A percentile compares a stretch with the other conserved stretches of the same genome.
Evolutionary conservation across 2,888 invertebrate genomes (phyloP).

Genomic region (Dorcus parallelipipedus): DNA sequence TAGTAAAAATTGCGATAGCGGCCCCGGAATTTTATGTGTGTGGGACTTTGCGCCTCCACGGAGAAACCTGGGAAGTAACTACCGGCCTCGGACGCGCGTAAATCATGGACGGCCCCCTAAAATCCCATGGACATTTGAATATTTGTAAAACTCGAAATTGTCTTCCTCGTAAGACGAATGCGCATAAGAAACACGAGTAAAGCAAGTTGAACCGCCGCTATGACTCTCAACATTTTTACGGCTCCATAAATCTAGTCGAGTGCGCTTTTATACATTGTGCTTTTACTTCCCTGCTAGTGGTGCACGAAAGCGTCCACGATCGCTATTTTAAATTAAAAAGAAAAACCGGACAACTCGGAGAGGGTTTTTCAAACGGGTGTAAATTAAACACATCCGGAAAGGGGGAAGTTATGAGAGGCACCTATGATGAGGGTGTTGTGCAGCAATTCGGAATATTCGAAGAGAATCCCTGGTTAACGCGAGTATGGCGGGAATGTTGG

Average conservation of each 20-base stretch:
- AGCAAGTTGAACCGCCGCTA: slow-evolving; percentile 8
- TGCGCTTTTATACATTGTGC: slow-evolving; percentile 21
- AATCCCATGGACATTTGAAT: slow-evolving; percentile 18
- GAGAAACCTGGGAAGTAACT: slow-evolving; percentile 18
- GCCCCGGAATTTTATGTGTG: slow-evolving; percentile 19
- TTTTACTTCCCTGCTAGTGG: slow-evolving; percentile 2
- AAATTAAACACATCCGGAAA: too few species aligned
- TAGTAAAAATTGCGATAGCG: slow-evolving; percentile 10
- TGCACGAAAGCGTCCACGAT: neutral
- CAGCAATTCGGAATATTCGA: slow-evolving; percentile 10
- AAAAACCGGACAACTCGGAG: too few species aligned
- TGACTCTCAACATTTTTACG: slow-evolving; percentile 21
- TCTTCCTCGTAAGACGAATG: slow-evolving; percentile 21
- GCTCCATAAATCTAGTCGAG: slow-evolving; percentile 17
- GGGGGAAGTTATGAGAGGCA: too few species aligned
- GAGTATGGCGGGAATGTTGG: slow-evolving; percentile 13
- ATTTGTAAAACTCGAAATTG: slow-evolving; percentile 21
- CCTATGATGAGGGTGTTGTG: neutral
- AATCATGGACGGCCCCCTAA: slow-evolving; percentile 22
- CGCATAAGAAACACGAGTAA: slow-evolving; percentile 17
- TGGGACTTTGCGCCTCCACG: slow-evolving; percentile 17
- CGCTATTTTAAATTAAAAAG: too few species aligned
- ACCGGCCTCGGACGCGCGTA: slow-evolving; percentile 20
- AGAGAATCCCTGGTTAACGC: slow-evolving; percentile 2
- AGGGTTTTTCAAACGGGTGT: too few species aligned